phyloP scores from a whole-genome alignment of 2,113 vertebrate genomes.

The Canis aureus region DNA sequence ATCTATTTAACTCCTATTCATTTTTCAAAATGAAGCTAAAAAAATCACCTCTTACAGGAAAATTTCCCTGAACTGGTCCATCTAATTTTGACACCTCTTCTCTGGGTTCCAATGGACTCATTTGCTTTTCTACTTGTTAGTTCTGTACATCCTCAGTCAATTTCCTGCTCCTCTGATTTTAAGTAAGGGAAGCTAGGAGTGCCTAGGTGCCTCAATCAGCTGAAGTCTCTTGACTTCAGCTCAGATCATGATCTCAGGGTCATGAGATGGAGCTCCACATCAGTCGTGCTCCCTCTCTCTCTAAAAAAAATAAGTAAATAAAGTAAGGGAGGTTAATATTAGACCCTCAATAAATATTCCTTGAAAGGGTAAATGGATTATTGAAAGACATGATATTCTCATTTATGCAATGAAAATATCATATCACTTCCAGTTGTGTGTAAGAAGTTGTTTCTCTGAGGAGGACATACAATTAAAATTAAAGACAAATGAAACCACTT shows the following conservation, averaged over 20 bases:
- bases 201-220: neutral
- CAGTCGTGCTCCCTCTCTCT: neutral
- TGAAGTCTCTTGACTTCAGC: neutral
- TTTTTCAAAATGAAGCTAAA: conserved; percentile 46
- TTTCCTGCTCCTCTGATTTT: neutral
- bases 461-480: neutral
- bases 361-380: conserved; percentile 35
- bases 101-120: neutral
- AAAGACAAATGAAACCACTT: neutral
- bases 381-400: conserved; percentile 43
- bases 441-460: conserved; percentile 1
- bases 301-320: neutral
- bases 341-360: neutral
- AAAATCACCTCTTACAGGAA: neutral
- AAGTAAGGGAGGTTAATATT: neutral
- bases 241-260: neutral
- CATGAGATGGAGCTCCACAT: neutral
- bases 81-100: conserved; percentile 18
- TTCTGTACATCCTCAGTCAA: neutral
- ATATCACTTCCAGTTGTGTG: neutral
- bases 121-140: neutral
- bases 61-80: neutral
- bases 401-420: conserved; percentile 16
- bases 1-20: neutral
- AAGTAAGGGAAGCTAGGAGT: neutral